Evolutionary conservation across 2,888 invertebrate species (phyloP).

Genomic region (Catocala fraxini): DNA sequence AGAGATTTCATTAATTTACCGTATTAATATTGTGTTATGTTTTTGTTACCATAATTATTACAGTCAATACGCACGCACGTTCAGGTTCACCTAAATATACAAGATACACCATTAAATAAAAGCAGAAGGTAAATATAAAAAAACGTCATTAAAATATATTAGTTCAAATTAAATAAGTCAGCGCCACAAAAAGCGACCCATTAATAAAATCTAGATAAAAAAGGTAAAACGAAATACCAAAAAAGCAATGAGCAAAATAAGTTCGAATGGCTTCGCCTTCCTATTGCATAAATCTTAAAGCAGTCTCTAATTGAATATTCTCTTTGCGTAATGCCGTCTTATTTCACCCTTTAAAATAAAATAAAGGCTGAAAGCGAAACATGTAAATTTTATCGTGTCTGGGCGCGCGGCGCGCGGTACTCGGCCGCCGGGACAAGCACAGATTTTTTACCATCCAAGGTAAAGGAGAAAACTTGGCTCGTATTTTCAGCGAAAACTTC

Average conservation of each 20-base stretch:
- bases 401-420: conserved; percentile 54
- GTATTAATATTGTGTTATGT: too few species aligned
- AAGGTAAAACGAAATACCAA: conserved; percentile 28
- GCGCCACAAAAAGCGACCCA: conserved; percentile 16
- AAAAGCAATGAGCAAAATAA: conserved; percentile 60
- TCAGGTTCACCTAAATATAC: neutral
- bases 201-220: conserved; percentile 39
- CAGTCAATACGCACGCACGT: too few species aligned
- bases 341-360: conserved; percentile 86
- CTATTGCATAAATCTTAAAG: conserved; percentile 76
- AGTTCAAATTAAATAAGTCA: conserved; percentile 9
- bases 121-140: neutral
- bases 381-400: conserved; percentile 86
- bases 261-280: conserved; percentile 59
- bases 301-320: conserved; percentile 85
- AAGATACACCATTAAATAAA: neutral
- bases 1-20: too few species aligned
- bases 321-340: conserved; percentile 82
- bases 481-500: conserved; percentile 83
- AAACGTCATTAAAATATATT: conserved; percentile 1
- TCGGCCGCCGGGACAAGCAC: conserved; percentile 65
- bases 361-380: conserved; percentile 82
- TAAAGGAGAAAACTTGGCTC: conserved; percentile 81
- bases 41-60: too few species aligned
- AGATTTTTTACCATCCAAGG: conserved; percentile 79